phyloP scores from a whole-genome alignment of 2,888 invertebrate species.

The Lampropteryx suffumata region DNA sequence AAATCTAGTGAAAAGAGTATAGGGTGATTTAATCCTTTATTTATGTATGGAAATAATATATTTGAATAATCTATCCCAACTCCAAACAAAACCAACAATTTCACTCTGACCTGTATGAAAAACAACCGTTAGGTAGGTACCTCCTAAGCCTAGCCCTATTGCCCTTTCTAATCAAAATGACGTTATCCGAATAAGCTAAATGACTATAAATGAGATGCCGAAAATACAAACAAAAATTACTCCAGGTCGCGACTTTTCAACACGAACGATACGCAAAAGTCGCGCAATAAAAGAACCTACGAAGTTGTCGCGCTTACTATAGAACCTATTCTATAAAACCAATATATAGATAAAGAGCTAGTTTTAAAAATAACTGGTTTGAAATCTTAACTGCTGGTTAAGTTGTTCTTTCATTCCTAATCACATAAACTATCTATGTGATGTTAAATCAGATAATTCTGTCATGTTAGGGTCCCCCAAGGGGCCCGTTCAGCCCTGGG shows the following conservation, averaged over 20 bases:
- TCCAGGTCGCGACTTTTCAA: neutral
- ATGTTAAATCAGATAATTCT: too few relatives aligned
- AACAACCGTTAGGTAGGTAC: slow-evolving; percentile 19
- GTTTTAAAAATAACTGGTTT: too few relatives aligned
- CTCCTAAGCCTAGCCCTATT: slow-evolving; percentile 1
- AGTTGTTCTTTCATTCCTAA: too few relatives aligned
- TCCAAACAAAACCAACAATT: slow-evolving; percentile 3
- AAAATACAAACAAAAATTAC: too few relatives aligned
- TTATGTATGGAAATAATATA: neutral
- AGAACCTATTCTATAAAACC: too few relatives aligned
- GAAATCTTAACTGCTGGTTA: too few relatives aligned
- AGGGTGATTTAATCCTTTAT: slow-evolving; percentile 6
- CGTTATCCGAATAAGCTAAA: slow-evolving; percentile 51
- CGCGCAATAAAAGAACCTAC: neutral
- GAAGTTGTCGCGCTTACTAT: too few relatives aligned
- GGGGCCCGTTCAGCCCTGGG: too few relatives aligned
- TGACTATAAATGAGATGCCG: slow-evolving; percentile 52
- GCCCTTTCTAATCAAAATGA: slow-evolving; percentile 47
- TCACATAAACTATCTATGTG: too few relatives aligned
- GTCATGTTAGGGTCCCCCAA: too few relatives aligned
- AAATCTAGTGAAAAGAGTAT: neutral
- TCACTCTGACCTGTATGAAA: slow-evolving; percentile 4
- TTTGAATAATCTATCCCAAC: slow-evolving; percentile 7
- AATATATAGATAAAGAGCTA: too few relatives aligned
- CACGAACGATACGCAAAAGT: neutral